phyloP scores from a whole-genome alignment of 2,113 vertebrate genomes.

The Myanophis thanlyinensis region DNA sequence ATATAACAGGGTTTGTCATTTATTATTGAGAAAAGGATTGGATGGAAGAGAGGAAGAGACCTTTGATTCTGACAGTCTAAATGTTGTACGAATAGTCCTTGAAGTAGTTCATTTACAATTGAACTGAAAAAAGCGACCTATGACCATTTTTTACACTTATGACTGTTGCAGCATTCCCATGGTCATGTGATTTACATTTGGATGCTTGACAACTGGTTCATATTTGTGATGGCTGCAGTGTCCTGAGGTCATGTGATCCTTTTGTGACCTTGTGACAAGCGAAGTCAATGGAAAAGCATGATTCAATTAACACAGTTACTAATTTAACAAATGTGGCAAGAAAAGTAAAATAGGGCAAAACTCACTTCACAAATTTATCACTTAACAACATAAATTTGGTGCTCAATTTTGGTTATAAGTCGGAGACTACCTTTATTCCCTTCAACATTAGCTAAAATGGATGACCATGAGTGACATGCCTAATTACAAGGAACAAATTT shows the following conservation, averaged over 20 bases:
- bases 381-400: neutral
- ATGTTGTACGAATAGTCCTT: neutral
- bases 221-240: neutral
- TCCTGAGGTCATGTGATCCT: neutral
- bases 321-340: neutral
- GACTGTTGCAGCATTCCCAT: neutral
- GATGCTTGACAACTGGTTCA: neutral
- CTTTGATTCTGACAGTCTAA: constrained; percentile 28
- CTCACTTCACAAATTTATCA: neutral
- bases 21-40: neutral
- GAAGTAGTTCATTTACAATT: neutral
- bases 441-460: neutral
- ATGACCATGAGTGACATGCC: neutral
- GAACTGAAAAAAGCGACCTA: neutral
- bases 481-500: neutral
- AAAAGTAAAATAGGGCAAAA: neutral
- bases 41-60: neutral
- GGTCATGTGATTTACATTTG: neutral
- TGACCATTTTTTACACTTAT: neutral
- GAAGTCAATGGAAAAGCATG: neutral
- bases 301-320: neutral
- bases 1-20: neutral
- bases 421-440: neutral
- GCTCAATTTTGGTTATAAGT: neutral
- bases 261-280: neutral